phyloP scores from a whole-genome alignment of 1,140 invertebrate species.

The Trichonephila clavata region DNA sequence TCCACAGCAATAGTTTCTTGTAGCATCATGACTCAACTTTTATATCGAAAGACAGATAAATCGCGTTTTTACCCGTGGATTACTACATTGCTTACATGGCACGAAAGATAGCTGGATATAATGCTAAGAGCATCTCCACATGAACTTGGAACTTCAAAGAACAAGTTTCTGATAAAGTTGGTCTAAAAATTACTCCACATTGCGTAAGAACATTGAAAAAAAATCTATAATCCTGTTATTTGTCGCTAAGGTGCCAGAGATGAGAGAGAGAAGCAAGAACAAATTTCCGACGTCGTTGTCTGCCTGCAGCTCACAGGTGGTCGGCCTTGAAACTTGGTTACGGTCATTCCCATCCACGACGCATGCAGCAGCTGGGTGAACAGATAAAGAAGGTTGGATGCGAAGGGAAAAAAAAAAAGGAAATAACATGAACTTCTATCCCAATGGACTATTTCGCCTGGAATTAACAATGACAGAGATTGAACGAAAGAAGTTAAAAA shows the following conservation, averaged over 20 bases:
- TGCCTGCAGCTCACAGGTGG: slow-evolving; percentile 42
- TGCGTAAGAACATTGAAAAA: background rate
- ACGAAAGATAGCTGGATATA: background rate
- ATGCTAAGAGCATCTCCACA: background rate
- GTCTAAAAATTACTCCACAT: background rate
- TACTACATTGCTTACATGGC: background rate
- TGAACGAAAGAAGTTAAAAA: background rate
- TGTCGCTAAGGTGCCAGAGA: slow-evolving; percentile 29
- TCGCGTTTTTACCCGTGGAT: too few relatives aligned
- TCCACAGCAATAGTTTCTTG: too few relatives aligned
- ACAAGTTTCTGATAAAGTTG: background rate
- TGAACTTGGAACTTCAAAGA: too few relatives aligned
- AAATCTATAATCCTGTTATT: slow-evolving; percentile 12
- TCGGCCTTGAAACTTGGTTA: slow-evolving; percentile 57
- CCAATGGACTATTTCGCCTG: slow-evolving; percentile 3
- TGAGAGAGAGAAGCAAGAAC: background rate
- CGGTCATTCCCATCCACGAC: slow-evolving; percentile 52
- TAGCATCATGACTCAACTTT: too few relatives aligned
- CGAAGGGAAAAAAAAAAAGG: background rate
- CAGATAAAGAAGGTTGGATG: slow-evolving; percentile 37
- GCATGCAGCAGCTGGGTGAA: background rate
- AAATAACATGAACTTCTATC: background rate
- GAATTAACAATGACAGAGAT: background rate
- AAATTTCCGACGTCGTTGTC: slow-evolving; percentile 10
- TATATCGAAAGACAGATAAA: too few relatives aligned